phyloP scores from a whole-genome alignment of 2,888 invertebrate genomes.

The Coleophora flavipennella region DNA sequence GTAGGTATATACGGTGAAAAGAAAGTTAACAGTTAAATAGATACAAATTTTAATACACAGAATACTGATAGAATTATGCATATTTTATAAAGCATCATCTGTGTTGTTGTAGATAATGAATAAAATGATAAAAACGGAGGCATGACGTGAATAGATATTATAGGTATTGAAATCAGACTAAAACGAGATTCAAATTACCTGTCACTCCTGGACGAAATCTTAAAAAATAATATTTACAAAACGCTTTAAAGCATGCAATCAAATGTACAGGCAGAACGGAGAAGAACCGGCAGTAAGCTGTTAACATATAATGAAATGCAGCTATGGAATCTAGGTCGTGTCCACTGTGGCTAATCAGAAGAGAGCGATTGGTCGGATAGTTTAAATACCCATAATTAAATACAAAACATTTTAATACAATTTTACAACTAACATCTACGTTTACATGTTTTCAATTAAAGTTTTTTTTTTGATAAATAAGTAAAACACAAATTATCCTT shows the following conservation, averaged over 20 bases:
- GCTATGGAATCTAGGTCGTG: slow-evolving; percentile 48
- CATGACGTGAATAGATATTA: slow-evolving; percentile 22
- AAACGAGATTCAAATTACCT: slow-evolving; percentile 63
- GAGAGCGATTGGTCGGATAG: slow-evolving; percentile 67
- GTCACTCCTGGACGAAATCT: slow-evolving; percentile 64
- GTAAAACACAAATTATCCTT: slow-evolving; percentile 57
- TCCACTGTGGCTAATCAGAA: slow-evolving; percentile 57
- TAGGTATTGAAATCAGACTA: slow-evolving; percentile 40
- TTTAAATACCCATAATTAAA: slow-evolving; percentile 68
- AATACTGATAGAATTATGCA: not conserved
- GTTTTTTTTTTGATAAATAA: slow-evolving; percentile 67
- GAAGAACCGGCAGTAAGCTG: slow-evolving; percentile 6
- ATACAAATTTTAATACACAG: slow-evolving; percentile 9
- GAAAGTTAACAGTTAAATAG: slow-evolving; percentile 16
- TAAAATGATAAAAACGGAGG: slow-evolving; percentile 8
- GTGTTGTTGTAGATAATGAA: not conserved
- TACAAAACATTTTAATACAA: slow-evolving; percentile 70
- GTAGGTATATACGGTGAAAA: slow-evolving; percentile 25
- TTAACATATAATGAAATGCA: slow-evolving; percentile 16
- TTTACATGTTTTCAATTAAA: slow-evolving; percentile 64
- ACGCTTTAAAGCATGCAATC: slow-evolving; percentile 58
- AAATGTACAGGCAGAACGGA: slow-evolving; percentile 25
- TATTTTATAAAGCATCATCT: too few relatives aligned
- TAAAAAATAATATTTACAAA: slow-evolving; percentile 71
- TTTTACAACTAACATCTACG: slow-evolving; percentile 70